These are phyloP conservation scores for Clepsis dumicolana DNA, from an alignment of 2,888 invertebrate species.

Conservation along the genomic window DNA sequence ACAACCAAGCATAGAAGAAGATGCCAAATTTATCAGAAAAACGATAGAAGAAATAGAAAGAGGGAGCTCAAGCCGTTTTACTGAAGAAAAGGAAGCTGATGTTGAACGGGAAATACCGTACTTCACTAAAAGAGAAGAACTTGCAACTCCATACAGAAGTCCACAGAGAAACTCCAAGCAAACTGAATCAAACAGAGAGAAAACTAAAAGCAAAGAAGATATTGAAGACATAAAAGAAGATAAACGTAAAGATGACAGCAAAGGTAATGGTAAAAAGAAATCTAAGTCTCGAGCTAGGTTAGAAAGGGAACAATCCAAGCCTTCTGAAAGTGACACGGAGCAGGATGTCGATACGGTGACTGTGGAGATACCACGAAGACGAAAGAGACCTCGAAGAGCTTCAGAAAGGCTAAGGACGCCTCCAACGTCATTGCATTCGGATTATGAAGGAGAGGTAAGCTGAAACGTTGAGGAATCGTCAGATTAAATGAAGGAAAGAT, in stretches of 20 bases:
- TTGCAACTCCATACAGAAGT: slow-evolving; percentile 60
- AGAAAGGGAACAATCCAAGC: slow-evolving; percentile 82
- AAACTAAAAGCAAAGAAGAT: slow-evolving; percentile 57
- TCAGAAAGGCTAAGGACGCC: slow-evolving; percentile 81
- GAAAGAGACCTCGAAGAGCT: slow-evolving; percentile 74
- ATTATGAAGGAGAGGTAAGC: slow-evolving; percentile 78
- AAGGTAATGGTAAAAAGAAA: slow-evolving; percentile 79
- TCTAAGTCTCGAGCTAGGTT: slow-evolving; percentile 77
- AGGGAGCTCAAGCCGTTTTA: slow-evolving; percentile 70
- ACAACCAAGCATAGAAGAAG: slow-evolving; percentile 80
- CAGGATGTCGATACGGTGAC: slow-evolving; percentile 81
- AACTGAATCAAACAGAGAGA: slow-evolving; percentile 50
- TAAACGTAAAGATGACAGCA: slow-evolving; percentile 72
- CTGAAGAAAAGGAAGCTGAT: slow-evolving; percentile 55
- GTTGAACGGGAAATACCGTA: slow-evolving; percentile 40
- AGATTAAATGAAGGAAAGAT: too few species aligned
- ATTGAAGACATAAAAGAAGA: slow-evolving; percentile 68
- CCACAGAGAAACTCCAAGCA: slow-evolving; percentile 57
- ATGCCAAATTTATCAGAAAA: slow-evolving; percentile 78
- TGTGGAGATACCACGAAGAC: slow-evolving; percentile 80
- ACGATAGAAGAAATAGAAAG: slow-evolving; percentile 82
- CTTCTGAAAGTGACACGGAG: slow-evolving; percentile 81
- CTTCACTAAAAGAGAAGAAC: slow-evolving; percentile 49
- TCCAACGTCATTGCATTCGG: slow-evolving; percentile 76
- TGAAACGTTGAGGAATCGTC: slow-evolving; percentile 42